Base-by-base conservation (phyloP, 2,797 vertebrate species). In the Mus spretus region DNA sequence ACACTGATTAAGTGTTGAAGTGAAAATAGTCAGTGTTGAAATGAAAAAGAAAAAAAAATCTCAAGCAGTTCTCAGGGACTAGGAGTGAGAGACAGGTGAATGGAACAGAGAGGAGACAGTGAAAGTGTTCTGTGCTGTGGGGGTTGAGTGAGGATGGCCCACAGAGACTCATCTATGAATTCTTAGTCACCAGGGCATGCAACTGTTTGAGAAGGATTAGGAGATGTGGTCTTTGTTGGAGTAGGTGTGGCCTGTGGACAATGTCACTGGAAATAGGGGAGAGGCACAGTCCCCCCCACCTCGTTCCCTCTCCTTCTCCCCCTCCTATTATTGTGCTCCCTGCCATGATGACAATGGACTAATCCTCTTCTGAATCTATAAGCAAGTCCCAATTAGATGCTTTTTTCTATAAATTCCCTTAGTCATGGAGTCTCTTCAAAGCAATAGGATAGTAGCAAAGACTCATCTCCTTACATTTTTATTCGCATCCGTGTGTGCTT, bases 1-100 rank as follows among this genome's bases (percentile, higher is more conserved):
- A 83, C 61, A 28, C 40, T 61, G 37, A 80, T 96, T 78, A 44
- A 50, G 87, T 31, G 9, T 79, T 61, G 83, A 79, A 94, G 89
- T 93, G 72, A 87, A 77, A 70, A 72, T 20, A 74, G 70, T 74
- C 4, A 40, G 37, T 37, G 70, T 22, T 74, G 70, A 40, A 37
- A 20, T 74, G 19, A 37, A 74, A 74, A 74, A 74, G 70, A 20
- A 72, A 72, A 37, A 4, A 50, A 50, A 50, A 50, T 11, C 47
- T 19, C 19, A 70, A 70, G 59, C 26, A 70, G 61, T 47, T 55
- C 20, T 34, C 74, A 85, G 53, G 44, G 44, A 72, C 63, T 37
- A 40, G 75, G 31, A 40, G 13, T 31, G 50, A 9, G 34, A n/a
- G 19, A 87, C 53, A 47, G 31, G 61, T 59, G 84, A 70, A 61